phyloP scores from a whole-genome alignment of 2,797 vertebrate genomes.

The Gadopsis bispinosus region DNA sequence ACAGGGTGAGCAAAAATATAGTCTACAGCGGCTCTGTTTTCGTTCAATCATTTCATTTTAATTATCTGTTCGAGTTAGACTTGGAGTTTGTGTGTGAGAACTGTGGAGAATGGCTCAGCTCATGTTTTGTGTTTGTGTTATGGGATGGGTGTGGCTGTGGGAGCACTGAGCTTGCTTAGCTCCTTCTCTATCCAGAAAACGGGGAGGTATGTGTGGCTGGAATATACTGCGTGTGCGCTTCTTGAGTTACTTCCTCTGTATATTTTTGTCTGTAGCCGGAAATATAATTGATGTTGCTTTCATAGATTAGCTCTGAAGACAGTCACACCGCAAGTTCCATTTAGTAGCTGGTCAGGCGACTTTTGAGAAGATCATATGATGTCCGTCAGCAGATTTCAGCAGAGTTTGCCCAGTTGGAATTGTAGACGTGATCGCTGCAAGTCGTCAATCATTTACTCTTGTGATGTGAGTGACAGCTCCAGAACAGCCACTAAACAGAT shows the following conservation, averaged over 20 bases:
- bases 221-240: not conserved
- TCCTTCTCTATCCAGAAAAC: constrained; percentile 25
- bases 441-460: not conserved
- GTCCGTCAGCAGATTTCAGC: not conserved
- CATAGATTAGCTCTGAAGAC: not conserved
- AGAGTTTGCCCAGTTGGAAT: not conserved
- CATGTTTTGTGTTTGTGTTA: constrained; percentile 33
- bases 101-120: constrained; percentile 3
- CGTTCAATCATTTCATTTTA: constrained; percentile 27
- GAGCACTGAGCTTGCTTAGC: not conserved
- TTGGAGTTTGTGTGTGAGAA: constrained; percentile 34
- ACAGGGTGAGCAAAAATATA: not conserved
- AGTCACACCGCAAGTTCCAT: not conserved
- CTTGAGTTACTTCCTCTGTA: not conserved
- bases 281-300: not conserved
- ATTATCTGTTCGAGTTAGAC: constrained; percentile 21
- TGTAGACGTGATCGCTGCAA: not conserved
- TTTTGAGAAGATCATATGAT: not conserved
- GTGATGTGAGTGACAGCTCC: not conserved
- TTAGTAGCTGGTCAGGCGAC: not conserved
- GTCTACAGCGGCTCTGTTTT: constrained; percentile 1
- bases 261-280: not conserved
- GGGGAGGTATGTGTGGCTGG: not conserved
- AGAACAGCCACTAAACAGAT: not conserved
- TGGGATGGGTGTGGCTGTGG: constrained; percentile 40